These are phyloP conservation scores for Fistularia tabacaria DNA, from an alignment of 2,797 vertebrate species.

Conservation along the genomic window DNA sequence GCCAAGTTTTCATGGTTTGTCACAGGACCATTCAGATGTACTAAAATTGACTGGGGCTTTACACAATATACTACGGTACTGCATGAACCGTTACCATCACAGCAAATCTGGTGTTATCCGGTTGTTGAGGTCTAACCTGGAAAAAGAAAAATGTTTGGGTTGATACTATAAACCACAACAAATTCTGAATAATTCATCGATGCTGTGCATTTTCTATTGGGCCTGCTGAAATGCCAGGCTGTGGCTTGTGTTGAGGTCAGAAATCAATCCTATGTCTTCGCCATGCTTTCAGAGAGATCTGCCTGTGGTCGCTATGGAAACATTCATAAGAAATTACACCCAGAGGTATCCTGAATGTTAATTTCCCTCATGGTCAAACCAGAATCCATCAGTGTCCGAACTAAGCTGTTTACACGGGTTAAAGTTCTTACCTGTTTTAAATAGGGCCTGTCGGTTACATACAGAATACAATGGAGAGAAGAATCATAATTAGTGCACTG, in stretches of 20 bases:
- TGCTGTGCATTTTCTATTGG: slow-evolving; percentile 1
- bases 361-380: slow-evolving; percentile 19
- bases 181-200: slow-evolving; percentile 35
- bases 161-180: slow-evolving; percentile 2
- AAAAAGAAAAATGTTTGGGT: not conserved
- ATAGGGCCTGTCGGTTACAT: no score
- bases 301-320: slow-evolving; percentile 64
- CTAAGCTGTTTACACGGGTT: not conserved
- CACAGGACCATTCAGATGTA: no score
- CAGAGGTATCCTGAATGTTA: slow-evolving; percentile 55
- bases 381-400: slow-evolving; percentile 37
- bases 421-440: not conserved
- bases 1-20: no score
- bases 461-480: no score
- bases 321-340: slow-evolving; percentile 51
- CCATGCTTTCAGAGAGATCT: slow-evolving; percentile 36
- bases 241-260: slow-evolving; percentile 11
- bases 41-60: no score
- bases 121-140: not conserved
- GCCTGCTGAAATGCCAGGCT: slow-evolving; percentile 18
- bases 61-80: no score
- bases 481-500: no score
- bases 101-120: not conserved
- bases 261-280: slow-evolving; percentile 43
- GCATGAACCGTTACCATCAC: no score